phyloP scores from a whole-genome alignment of 1,140 invertebrate genomes.

The Zaprionus tsacasi region DNA sequence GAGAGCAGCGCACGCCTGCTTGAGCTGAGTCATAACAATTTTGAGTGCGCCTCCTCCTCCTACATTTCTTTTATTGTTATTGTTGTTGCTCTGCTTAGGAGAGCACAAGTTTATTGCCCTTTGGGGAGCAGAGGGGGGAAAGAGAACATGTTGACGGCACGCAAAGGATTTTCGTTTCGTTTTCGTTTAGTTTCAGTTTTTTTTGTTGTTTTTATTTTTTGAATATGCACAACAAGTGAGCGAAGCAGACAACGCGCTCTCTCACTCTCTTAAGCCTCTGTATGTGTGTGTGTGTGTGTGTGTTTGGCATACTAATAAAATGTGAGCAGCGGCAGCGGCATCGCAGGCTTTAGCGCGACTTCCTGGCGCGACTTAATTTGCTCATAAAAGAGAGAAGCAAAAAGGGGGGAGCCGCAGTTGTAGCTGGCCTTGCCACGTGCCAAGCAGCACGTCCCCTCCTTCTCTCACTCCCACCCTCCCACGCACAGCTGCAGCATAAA shows the following conservation, averaged over 20 bases:
- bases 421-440: constrained; percentile 69
- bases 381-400: constrained; percentile 45
- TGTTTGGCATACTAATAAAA: constrained; percentile 50
- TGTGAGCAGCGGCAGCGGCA: constrained; percentile 29
- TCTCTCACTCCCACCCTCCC: not conserved
- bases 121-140: constrained; percentile 31
- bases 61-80: constrained; percentile 62
- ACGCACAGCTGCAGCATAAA: constrained; percentile 50
- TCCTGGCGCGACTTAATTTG: constrained; percentile 68
- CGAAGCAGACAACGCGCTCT: constrained; percentile 31
- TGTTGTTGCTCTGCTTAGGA: constrained; percentile 47
- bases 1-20: not conserved
- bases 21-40: constrained; percentile 47
- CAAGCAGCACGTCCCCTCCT: not conserved
- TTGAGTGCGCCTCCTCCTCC: constrained; percentile 45
- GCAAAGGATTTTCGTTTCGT: constrained; percentile 67
- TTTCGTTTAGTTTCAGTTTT: not conserved
- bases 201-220: constrained; percentile 19
- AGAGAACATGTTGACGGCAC: constrained; percentile 70
- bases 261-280: constrained; percentile 2
- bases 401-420: not conserved
- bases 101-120: constrained; percentile 74
- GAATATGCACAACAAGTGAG: constrained; percentile 47
- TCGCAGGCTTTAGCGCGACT: constrained; percentile 48
- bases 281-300: constrained; percentile 14